Conservation (phyloP, 2,888 invertebrate species). For the Actias luna region DNA sequence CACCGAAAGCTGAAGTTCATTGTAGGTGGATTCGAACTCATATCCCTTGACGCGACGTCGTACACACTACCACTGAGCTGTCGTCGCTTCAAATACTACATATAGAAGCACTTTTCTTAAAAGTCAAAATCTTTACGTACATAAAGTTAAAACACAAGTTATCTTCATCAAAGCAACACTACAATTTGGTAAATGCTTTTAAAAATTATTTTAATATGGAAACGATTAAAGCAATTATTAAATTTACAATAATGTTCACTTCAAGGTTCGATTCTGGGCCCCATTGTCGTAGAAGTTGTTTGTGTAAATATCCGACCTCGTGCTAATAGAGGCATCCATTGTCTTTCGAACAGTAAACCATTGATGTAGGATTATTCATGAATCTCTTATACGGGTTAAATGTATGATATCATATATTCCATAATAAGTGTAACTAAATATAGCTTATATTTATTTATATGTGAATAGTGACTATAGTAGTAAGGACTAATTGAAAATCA, state of each 20-base stretch:
- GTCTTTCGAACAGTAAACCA: background rate
- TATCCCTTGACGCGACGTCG: too few relatives aligned
- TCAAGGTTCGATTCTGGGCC: background rate
- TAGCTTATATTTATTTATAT: too few relatives aligned
- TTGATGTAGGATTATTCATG: background rate
- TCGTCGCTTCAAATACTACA: too few relatives aligned
- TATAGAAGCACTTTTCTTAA: too few relatives aligned
- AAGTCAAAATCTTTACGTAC: too few relatives aligned
- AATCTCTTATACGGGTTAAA: background rate
- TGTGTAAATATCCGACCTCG: background rate
- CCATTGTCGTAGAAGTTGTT: background rate
- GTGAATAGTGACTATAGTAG: too few relatives aligned
- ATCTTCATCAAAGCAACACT: too few relatives aligned
- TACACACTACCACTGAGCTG: too few relatives aligned
- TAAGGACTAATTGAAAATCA: too few relatives aligned
- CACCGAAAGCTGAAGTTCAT: too few relatives aligned
- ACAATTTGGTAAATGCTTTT: conserved; percentile 20
- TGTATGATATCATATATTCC: background rate
- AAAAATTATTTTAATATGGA: conserved; percentile 28
- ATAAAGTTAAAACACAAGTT: too few relatives aligned
- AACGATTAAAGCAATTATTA: background rate
- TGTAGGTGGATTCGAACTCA: too few relatives aligned
- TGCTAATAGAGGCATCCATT: background rate
- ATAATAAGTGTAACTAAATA: background rate
- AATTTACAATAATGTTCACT: background rate